These are phyloP conservation scores for Poeciliopsis prolifica DNA, from an alignment of 2,113 vertebrate species.

Conservation along the genomic window DNA sequence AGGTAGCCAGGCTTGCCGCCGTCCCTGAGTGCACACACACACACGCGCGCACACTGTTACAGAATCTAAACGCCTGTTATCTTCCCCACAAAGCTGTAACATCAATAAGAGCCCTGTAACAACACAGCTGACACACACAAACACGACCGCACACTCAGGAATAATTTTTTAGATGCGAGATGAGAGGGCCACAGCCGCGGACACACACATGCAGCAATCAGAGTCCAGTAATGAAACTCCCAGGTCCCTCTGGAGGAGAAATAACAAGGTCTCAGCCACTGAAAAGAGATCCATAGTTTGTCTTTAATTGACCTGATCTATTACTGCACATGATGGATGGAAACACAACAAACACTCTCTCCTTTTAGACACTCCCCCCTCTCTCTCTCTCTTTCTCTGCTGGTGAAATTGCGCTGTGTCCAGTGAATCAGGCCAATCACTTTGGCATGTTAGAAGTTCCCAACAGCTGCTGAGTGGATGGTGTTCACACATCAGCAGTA, in stretches of 20 bases:
- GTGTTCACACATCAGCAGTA: background rate
- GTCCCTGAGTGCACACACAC: conserved; percentile 19
- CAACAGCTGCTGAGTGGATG: conserved; percentile 17
- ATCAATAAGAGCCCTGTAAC: conserved; percentile 62
- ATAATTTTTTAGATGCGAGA: conserved; percentile 17
- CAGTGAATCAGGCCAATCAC: conserved; percentile 27
- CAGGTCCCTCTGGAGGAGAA: conserved; percentile 23
- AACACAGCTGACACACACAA: conserved; percentile 37
- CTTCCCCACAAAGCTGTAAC: conserved; percentile 52
- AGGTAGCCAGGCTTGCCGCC: conserved; percentile 24
- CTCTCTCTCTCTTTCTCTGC: background rate
- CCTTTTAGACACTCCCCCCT: background rate
- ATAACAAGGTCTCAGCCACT: conserved; percentile 51
- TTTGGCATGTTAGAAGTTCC: conserved; percentile 21
- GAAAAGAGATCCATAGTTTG: conserved; percentile 24
- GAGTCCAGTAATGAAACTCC: conserved; percentile 34
- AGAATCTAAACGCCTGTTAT: conserved; percentile 55
- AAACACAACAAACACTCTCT: background rate
- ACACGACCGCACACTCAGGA: conserved; percentile 12
- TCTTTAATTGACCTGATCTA: conserved; percentile 50
- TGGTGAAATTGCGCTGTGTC: conserved; percentile 3
- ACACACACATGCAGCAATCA: conserved; percentile 1
- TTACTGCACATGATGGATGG: conserved; percentile 32
- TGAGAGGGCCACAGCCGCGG: background rate
- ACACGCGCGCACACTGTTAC: conserved; percentile 18